phyloP scores from a whole-genome alignment of 2,888 invertebrate species.

The Diarsia brunnea region DNA sequence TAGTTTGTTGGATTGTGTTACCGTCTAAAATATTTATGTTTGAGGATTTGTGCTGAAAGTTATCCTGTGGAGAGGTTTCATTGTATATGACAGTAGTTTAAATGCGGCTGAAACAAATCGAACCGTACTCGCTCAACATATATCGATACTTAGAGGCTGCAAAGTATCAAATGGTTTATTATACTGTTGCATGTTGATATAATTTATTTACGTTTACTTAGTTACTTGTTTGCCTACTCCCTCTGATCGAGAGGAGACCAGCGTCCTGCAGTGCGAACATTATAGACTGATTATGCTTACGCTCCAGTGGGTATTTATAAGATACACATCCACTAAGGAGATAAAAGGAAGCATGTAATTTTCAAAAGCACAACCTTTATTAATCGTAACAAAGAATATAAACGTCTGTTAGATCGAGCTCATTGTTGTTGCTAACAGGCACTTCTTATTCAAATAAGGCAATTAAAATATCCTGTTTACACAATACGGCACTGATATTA shows the following conservation, averaged over 20 bases:
- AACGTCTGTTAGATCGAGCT: constrained; percentile 31
- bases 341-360: constrained; percentile 3
- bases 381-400: constrained; percentile 21
- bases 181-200: neutral
- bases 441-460: constrained; percentile 64
- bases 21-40: constrained; percentile 1
- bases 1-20: constrained; percentile 11
- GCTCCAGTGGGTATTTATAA: neutral
- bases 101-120: neutral
- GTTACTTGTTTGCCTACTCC: too few relatives aligned
- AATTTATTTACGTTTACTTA: neutral
- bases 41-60: neutral
- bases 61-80: neutral
- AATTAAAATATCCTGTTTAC: constrained; percentile 58
- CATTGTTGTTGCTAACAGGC: constrained; percentile 35
- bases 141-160: neutral
- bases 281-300: too few relatives aligned
- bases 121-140: neutral
- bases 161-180: neutral
- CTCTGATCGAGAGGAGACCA: too few relatives aligned
- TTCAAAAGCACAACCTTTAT: constrained; percentile 5
- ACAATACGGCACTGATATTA: constrained; percentile 48
- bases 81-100: neutral
- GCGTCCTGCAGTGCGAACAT: too few relatives aligned
- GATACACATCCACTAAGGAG: neutral